Evolutionary conservation across 2,797 vertebrate genomes (phyloP).

Genomic region (Lacerta agilis): DNA sequence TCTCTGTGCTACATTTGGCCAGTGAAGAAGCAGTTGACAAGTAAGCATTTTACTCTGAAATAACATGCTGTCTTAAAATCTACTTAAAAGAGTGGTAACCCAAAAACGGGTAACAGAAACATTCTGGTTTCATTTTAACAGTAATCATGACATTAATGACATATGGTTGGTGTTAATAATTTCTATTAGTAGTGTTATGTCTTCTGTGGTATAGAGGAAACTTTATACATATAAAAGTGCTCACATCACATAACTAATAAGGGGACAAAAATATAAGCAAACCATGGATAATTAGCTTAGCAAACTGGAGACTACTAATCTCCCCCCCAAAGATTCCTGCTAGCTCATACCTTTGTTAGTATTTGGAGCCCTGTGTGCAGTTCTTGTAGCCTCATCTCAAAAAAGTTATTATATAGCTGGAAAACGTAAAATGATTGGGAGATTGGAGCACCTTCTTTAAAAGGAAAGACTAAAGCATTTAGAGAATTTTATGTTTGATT

Average conservation of each 20-base stretch:
- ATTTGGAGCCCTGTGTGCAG: neutral
- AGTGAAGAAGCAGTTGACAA: slow-evolving; percentile 86
- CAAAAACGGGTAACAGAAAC: neutral
- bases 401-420: neutral
- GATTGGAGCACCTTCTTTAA: neutral
- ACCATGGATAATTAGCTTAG: neutral
- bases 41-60: slow-evolving; percentile 81
- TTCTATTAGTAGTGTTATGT: neutral
- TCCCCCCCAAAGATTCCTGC: neutral
- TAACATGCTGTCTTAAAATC: neutral
- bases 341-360: neutral
- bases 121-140: neutral
- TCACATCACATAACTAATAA: neutral
- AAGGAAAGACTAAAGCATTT: neutral
- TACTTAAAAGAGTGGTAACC: neutral
- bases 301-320: neutral
- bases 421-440: neutral
- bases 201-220: neutral
- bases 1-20: slow-evolving; percentile 89
- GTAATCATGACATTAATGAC: neutral
- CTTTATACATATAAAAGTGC: neutral
- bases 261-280: neutral
- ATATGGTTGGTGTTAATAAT: neutral
- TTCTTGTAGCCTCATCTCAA: neutral
- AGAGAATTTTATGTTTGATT: neutral